A percentile compares a stretch with the other conserved stretches of the same genome.
Evolutionary conservation across 1,140 invertebrate species (phyloP).

Genomic region (Neelides sp.): DNA sequence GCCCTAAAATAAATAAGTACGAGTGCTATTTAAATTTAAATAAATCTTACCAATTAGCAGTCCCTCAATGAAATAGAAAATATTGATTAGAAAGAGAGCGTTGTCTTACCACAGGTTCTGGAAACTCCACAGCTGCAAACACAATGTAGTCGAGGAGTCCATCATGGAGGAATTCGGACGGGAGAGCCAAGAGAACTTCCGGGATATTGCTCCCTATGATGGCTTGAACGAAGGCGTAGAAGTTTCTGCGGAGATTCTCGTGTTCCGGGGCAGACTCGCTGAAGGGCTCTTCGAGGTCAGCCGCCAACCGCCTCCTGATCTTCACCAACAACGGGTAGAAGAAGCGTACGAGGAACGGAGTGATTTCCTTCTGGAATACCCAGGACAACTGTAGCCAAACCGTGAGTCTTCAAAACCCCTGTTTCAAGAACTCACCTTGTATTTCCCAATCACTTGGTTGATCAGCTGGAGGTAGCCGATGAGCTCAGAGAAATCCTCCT

Average conservation of each 20-base stretch:
- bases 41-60: not conserved
- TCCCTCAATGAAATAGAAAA: not conserved
- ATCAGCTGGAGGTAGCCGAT: constrained; percentile 48
- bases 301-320: constrained; percentile 39
- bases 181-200: constrained; percentile 41
- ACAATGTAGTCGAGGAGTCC: too few relatives aligned
- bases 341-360: constrained; percentile 43
- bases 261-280: constrained; percentile 40
- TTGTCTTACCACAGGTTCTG: constrained; percentile 41
- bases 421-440: constrained; percentile 38
- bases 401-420: not conserved
- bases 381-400: constrained; percentile 31
- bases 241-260: constrained; percentile 41
- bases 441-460: constrained; percentile 48
- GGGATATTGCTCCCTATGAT: constrained; percentile 41
- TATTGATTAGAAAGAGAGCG: not conserved
- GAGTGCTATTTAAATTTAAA: not conserved
- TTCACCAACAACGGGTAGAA: constrained; percentile 43
- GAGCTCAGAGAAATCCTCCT: constrained; percentile 40
- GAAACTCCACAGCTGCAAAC: constrained; percentile 43
- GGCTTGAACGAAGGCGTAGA: constrained; percentile 44
- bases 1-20: constrained; percentile 30
- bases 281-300: constrained; percentile 40
- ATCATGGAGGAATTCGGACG: constrained; percentile 32
- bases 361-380: constrained; percentile 41